Base-by-base conservation (phyloP, 1,140 invertebrate genomes). In the Hestina assimilis region DNA sequence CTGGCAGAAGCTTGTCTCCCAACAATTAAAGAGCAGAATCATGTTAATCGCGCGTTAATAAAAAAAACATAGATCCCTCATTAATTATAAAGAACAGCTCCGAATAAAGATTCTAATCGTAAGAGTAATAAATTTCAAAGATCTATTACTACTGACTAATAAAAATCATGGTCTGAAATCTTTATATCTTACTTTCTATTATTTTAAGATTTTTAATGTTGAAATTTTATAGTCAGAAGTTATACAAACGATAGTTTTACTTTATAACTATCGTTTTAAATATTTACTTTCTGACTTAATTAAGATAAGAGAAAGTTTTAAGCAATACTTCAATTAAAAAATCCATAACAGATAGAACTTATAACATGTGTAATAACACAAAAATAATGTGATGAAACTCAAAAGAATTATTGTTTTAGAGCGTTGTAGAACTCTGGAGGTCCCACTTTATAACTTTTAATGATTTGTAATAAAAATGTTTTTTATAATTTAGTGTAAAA, bases 21-120 rank as follows among this genome's bases (percentile, higher is more conserved):
- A 9, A 28, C n/a, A 28, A 28, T 28, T 28, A 28, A 28, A 0
- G 9, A 26, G 6, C 24, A n/a, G n/a, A n/a, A 11, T 31, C 28
- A 11, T n/a, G 33, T 38, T 38, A 19, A 38, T 19, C 15, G 9
- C 4, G 19, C 24, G n/a, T 35, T 17, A 6, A 38, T 8, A 17
- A 19, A 15, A 9, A 38, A 17, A 17, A 38, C 33, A 9, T n/a
- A 51, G 35, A 28, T 6, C 7, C 3, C 47, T 28, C 51, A 61
- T 61, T 47, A 46, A 60, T 54, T 46, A 48, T 14, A 21, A 12
- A 29, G 21, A 51, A 46, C 15, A 19, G 62, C 51, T 21, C 20
- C 14, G 35, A 40, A 40, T 38, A 5, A 26, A 41, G 47, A 51
- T 51, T 40, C 23, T 28, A 51, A 51, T 51, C 47, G 17, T n/a